A percentile compares a stretch with the other conserved stretches of the same genome.
Evolutionary conservation across 2,797 vertebrate genomes (phyloP).

Genomic region (Sebastolobus altivelis): DNA sequence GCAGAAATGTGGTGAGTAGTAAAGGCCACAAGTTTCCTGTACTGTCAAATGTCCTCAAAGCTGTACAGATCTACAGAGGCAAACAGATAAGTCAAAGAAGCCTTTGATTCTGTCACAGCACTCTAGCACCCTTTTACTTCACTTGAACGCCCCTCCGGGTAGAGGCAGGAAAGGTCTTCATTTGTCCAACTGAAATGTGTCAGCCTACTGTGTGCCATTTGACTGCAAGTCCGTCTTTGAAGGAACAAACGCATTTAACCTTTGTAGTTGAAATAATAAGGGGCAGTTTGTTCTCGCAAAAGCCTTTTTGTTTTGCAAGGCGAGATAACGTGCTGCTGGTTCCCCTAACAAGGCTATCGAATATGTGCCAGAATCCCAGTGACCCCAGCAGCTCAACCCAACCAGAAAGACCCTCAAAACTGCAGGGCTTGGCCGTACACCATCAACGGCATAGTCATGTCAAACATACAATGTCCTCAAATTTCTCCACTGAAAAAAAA

Average conservation of each 20-base stretch:
- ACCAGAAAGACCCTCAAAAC: constrained; percentile 36
- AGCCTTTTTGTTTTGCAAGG: constrained; percentile 54
- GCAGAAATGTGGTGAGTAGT: constrained; percentile 41
- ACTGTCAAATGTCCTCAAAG: constrained; percentile 66
- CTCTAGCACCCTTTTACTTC: constrained; percentile 62
- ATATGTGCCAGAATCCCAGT: constrained; percentile 49
- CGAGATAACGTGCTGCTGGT: constrained; percentile 55
- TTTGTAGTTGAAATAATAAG: constrained; percentile 74
- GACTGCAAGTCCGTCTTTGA: constrained; percentile 68
- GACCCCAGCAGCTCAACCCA: constrained; percentile 36
- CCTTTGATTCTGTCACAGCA: constrained; percentile 72
- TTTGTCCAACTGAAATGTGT: constrained; percentile 68
- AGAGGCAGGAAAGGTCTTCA: constrained; percentile 69
- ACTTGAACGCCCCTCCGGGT: constrained; percentile 60
- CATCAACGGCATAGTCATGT: constrained; percentile 52
- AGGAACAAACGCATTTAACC: constrained; percentile 77
- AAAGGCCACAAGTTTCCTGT: constrained; percentile 68
- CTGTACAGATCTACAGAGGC: constrained; percentile 69
- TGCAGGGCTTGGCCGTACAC: constrained; percentile 18
- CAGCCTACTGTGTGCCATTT: constrained; percentile 67
- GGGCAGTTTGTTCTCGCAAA: constrained; percentile 63
- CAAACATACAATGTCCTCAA: constrained; percentile 51
- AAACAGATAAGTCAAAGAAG: constrained; percentile 68
- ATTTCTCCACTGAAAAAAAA: constrained; percentile 31
- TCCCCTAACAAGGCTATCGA: constrained; percentile 58